Percentiles rank a stretch among this genome's conserved stretches.
These are phyloP conservation scores for Bolborhynchus lineola DNA, from an alignment of 2,113 vertebrate species.

Conservation along the genomic window DNA sequence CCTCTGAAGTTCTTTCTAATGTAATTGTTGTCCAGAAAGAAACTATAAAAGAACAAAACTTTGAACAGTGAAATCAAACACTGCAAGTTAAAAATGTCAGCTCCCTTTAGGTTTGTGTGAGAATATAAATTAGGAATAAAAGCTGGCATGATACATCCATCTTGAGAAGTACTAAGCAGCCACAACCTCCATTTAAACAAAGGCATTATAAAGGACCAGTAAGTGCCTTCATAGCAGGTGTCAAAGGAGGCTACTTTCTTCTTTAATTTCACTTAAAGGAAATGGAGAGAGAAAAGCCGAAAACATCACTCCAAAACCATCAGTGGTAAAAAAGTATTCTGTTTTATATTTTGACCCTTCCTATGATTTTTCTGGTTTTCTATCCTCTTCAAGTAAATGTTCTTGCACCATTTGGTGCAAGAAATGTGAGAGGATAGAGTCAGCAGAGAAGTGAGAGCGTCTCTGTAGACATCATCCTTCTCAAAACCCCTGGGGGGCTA, in stretches of 20 bases:
- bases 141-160: neutral
- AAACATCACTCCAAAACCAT: neutral
- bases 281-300: neutral
- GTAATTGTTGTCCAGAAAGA: conserved; percentile 1
- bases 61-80: conserved; percentile 30
- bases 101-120: neutral
- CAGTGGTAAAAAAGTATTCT: neutral
- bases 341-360: neutral
- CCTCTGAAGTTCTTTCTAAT: conserved; percentile 32
- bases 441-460: neutral
- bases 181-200: neutral
- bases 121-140: conserved; percentile 23
- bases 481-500: neutral
- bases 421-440: neutral
- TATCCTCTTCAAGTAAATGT: neutral
- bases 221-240: neutral
- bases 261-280: neutral
- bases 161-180: neutral
- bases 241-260: neutral
- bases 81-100: conserved; percentile 1
- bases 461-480: neutral
- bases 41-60: neutral
- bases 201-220: neutral
- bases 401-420: neutral
- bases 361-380: neutral